Evolutionary conservation across 2,888 invertebrate genomes (phyloP).

Genomic region (Rhogogaster chlorosoma): DNA sequence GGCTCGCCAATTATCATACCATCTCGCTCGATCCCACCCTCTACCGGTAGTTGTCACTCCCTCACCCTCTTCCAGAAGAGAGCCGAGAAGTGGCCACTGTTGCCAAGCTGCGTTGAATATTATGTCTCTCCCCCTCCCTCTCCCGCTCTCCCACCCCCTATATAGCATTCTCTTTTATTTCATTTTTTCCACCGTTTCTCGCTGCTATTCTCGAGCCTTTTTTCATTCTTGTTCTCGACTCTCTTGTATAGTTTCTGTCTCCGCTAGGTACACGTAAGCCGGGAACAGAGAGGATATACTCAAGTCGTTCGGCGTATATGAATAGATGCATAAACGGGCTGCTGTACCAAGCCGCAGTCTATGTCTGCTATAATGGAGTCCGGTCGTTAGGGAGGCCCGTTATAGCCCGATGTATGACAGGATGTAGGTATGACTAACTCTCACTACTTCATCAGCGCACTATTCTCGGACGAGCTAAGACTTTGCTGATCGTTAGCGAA

Average conservation of each 20-base stretch:
- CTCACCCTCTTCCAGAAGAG: slow-evolving; percentile 53
- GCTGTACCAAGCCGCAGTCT: background rate
- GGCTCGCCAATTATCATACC: slow-evolving; percentile 67
- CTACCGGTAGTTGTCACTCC: slow-evolving; percentile 51
- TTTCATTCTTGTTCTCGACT: slow-evolving; percentile 37
- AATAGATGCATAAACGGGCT: slow-evolving; percentile 33
- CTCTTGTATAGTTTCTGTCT: slow-evolving; percentile 48
- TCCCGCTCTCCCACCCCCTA: slow-evolving; percentile 50
- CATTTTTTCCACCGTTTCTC: slow-evolving; percentile 48
- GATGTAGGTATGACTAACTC: slow-evolving; percentile 75
- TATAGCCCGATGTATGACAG: slow-evolving; percentile 74
- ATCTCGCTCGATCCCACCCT: slow-evolving; percentile 64
- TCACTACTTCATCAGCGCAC: slow-evolving; percentile 57
- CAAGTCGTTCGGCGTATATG: slow-evolving; percentile 16
- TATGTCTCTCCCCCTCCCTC: slow-evolving; percentile 49
- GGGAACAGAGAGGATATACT: slow-evolving; percentile 14
- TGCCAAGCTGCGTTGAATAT: slow-evolving; percentile 63
- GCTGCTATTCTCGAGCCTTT: slow-evolving; percentile 20
- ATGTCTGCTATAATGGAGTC: slow-evolving; percentile 71
- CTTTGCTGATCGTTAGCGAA: slow-evolving; percentile 56
- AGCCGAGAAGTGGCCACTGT: slow-evolving; percentile 68
- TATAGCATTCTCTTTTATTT: slow-evolving; percentile 54
- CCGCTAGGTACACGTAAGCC: slow-evolving; percentile 45
- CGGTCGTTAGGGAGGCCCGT: slow-evolving; percentile 68
- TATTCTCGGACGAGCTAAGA: slow-evolving; percentile 73